Evolutionary conservation across 2,888 invertebrate species (phyloP).

Genomic region (Parnassius orleans): DNA sequence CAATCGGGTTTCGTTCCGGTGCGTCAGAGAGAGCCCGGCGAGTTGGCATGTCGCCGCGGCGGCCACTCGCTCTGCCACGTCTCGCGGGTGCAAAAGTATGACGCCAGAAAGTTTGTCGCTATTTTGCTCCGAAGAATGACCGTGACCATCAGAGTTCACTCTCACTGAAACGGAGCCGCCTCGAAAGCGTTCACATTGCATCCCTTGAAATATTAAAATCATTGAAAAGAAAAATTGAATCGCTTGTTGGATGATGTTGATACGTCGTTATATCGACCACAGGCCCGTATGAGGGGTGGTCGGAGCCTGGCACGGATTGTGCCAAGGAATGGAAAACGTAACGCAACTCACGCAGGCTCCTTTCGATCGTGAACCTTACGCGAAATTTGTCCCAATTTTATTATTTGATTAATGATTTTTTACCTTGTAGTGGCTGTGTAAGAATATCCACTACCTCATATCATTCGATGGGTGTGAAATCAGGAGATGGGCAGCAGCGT

Average conservation of each 20-base stretch:
- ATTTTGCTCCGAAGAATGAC: conserved; percentile 53
- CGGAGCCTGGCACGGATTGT: conserved; percentile 71
- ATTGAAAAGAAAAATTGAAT: background rate
- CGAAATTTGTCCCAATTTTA: conserved; percentile 47
- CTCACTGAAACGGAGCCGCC: conserved; percentile 55
- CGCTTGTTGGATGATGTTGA: background rate
- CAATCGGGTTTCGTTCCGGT: conserved; percentile 58
- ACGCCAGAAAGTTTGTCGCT: conserved; percentile 44
- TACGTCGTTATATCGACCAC: conserved; percentile 53
- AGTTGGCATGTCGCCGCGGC: conserved; percentile 41
- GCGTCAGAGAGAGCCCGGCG: conserved; percentile 55
- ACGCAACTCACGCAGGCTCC: conserved; percentile 58
- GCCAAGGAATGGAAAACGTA: conserved; percentile 52
- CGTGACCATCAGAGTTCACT: conserved; percentile 66
- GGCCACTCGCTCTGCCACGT: conserved; percentile 39
- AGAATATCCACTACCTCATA: no score
- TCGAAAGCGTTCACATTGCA: conserved; percentile 39
- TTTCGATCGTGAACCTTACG: conserved; percentile 48
- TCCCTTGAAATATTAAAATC: conserved; percentile 27
- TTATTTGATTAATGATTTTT: background rate
- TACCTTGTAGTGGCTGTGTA: no score
- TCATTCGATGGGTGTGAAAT: no score
- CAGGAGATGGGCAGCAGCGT: no score
- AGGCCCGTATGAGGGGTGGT: conserved; percentile 49
- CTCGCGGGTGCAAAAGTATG: conserved; percentile 48